Evolutionary conservation across 2,888 invertebrate species (phyloP).

Genomic region (Patella depressa): DNA sequence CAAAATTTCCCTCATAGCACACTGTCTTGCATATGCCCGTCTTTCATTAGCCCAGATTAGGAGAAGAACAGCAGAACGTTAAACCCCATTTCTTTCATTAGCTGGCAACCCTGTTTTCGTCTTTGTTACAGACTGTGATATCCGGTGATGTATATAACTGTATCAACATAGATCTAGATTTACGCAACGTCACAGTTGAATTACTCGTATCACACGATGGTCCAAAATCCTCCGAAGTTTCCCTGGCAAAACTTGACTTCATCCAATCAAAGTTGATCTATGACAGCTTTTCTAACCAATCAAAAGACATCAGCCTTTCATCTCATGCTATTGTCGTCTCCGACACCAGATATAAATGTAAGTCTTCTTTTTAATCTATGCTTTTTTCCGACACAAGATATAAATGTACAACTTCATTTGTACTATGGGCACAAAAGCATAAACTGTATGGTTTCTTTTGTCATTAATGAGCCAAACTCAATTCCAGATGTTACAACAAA

Average conservation of each 20-base stretch:
- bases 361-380: constrained; percentile 6
- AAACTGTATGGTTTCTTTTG: too few relatives aligned
- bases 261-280: constrained; percentile 89
- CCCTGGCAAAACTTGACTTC: constrained; percentile 89
- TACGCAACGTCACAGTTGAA: constrained; percentile 88
- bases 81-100: background rate
- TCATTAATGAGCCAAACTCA: too few relatives aligned
- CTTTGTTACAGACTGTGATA: constrained; percentile 63
- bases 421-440: too few relatives aligned
- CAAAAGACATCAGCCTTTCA: constrained; percentile 92
- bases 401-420: constrained; percentile 65
- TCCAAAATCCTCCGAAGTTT: constrained; percentile 48
- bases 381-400: constrained; percentile 79
- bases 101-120: background rate
- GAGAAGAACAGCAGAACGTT: too few relatives aligned
- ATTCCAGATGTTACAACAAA: too few relatives aligned
- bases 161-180: constrained; percentile 85
- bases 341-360: constrained; percentile 79
- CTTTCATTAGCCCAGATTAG: too few relatives aligned
- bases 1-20: too few relatives aligned
- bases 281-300: constrained; percentile 88
- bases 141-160: constrained; percentile 80
- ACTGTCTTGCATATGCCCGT: too few relatives aligned
- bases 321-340: constrained; percentile 89
- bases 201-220: constrained; percentile 70